These are phyloP conservation scores for Lepus oiostolus DNA, from an alignment of 2,797 vertebrate genomes.

Conservation along the genomic window DNA sequence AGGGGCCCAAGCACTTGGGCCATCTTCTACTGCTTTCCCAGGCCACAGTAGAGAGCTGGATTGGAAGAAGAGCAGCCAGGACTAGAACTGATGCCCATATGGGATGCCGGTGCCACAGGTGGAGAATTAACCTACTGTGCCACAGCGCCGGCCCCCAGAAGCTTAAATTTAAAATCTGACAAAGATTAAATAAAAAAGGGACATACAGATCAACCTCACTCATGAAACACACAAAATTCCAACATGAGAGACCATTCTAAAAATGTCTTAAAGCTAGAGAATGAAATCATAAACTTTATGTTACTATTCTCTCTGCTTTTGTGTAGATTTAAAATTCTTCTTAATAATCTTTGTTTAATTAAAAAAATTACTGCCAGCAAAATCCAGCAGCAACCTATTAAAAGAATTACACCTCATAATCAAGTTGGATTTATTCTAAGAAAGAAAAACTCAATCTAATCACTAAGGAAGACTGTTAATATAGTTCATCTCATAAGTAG, in stretches of 20 bases:
- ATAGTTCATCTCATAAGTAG: slow-evolving; percentile 39
- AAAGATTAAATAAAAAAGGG: background rate
- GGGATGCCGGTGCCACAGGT: too few relatives aligned
- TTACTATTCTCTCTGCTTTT: slow-evolving; percentile 21
- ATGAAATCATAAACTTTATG: background rate
- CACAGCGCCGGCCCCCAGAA: background rate
- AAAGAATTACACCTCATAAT: background rate
- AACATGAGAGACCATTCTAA: slow-evolving; percentile 19
- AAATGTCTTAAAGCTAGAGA: background rate
- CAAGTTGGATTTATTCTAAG: slow-evolving; percentile 11
- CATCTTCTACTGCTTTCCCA: too few relatives aligned
- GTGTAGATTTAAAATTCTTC: slow-evolving; percentile 32
- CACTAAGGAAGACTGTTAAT: slow-evolving; percentile 20
- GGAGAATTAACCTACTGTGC: too few relatives aligned
- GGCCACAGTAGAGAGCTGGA: too few relatives aligned
- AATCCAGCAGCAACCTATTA: slow-evolving; percentile 5
- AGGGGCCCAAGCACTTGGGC: too few relatives aligned
- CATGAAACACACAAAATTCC: slow-evolving; percentile 35
- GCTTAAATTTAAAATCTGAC: slow-evolving; percentile 20
- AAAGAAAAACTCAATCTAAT: slow-evolving; percentile 20
- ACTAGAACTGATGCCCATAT: too few relatives aligned
- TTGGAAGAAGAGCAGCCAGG: too few relatives aligned
- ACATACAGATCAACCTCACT: background rate
- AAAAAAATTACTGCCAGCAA: background rate
- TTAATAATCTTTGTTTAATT: background rate